These are phyloP conservation scores for Empidonax alnorum DNA, from an alignment of 2,113 vertebrate genomes.

Conservation along the genomic window DNA sequence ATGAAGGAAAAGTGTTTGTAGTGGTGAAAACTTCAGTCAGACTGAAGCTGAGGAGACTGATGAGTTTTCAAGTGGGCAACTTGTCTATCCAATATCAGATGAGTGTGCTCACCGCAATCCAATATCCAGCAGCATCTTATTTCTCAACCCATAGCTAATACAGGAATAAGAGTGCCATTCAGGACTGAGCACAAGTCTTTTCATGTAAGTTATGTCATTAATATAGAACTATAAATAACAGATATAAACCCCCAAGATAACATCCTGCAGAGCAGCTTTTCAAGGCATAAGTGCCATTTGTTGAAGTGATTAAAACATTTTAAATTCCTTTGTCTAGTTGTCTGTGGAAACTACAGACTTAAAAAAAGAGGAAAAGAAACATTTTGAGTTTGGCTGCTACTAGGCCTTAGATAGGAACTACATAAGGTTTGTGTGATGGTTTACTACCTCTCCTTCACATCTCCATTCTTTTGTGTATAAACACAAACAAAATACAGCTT, in stretches of 20 bases:
- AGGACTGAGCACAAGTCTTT: not conserved
- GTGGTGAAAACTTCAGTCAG: not conserved
- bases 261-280: not conserved
- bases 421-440: not conserved
- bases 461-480: not conserved
- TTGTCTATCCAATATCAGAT: not conserved
- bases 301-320: not conserved
- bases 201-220: not conserved
- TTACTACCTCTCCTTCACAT: not conserved
- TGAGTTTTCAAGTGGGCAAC: not conserved
- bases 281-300: not conserved
- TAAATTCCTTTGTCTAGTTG: not conserved
- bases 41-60: not conserved
- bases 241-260: not conserved
- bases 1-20: not conserved
- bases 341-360: not conserved
- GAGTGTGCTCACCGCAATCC: not conserved
- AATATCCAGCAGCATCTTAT: not conserved
- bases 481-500: not conserved
- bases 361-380: not conserved
- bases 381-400: not conserved
- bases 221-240: not conserved
- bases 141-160: not conserved
- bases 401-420: not conserved
- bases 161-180: not conserved